A percentile compares a stretch with the other conserved stretches of the same genome.
phyloP scores from a whole-genome alignment of 1,140 invertebrate genomes.

The Wiebesia pumilae region DNA sequence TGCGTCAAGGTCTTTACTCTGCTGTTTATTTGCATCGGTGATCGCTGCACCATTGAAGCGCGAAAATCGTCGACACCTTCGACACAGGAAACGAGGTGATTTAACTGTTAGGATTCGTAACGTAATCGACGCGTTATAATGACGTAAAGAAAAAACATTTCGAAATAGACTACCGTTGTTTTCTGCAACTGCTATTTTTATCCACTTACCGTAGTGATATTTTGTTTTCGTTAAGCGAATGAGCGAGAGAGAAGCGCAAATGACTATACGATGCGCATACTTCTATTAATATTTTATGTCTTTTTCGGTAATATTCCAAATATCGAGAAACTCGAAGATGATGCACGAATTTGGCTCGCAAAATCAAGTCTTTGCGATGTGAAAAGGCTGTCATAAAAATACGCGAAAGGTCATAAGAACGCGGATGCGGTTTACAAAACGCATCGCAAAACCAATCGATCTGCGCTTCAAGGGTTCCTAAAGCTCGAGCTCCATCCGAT shows the following conservation, averaged over 20 bases:
- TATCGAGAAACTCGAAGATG: neutral
- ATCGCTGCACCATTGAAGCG: neutral
- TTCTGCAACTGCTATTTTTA: neutral
- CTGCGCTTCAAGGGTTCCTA: neutral
- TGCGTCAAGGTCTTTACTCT: neutral
- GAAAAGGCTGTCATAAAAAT: neutral
- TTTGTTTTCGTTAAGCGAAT: neutral
- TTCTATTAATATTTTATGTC: neutral
- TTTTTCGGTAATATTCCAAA: neutral
- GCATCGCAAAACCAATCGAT: slow-evolving; percentile 25
- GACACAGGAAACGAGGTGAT: slow-evolving; percentile 24
- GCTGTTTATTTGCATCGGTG: neutral
- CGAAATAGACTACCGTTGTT: neutral
- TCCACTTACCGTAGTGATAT: neutral
- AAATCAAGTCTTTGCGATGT: neutral
- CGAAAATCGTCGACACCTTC: slow-evolving; percentile 33
- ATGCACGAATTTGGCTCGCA: neutral
- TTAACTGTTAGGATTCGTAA: neutral
- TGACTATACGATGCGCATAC: too few species aligned
- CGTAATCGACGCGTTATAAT: neutral
- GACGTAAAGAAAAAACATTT: neutral
- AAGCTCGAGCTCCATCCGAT: neutral
- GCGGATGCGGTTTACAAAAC: neutral
- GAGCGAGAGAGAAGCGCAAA: neutral
- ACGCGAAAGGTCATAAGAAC: slow-evolving; percentile 5